Percentiles rank a stretch among this genome's conserved stretches.
phyloP scores from a whole-genome alignment of 2,888 invertebrate genomes.

The Mactromeris polynyma region DNA sequence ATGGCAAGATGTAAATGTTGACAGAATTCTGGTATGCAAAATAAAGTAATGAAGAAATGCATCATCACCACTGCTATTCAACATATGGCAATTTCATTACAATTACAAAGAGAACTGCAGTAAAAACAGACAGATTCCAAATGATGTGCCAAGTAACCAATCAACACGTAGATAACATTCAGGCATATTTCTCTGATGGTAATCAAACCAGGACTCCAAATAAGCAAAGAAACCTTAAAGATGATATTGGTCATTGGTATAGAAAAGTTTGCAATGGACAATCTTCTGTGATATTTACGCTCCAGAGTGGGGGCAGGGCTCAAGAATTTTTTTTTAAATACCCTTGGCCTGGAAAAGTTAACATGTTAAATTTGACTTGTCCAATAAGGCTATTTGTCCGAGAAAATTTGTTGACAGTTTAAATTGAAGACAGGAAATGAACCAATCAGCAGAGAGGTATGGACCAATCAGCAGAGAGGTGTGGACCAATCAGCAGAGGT shows the following conservation, averaged over 20 bases:
- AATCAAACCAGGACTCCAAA: neutral
- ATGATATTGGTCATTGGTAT: neutral
- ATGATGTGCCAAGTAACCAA: neutral
- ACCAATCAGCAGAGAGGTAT: too few species aligned
- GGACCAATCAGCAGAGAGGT: too few species aligned
- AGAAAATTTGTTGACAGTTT: too few species aligned
- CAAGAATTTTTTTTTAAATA: too few species aligned
- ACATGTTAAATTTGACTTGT: too few species aligned
- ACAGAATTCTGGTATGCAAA: neutral
- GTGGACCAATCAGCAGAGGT: too few species aligned
- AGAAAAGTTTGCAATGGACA: too few species aligned
- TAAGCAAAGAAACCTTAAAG: neutral
- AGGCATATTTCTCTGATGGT: neutral
- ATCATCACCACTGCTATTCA: neutral
- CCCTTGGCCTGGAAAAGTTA: too few species aligned
- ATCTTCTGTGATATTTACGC: too few species aligned
- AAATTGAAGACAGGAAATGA: too few species aligned
- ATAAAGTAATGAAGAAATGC: neutral
- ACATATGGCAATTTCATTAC: neutral
- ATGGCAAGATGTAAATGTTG: neutral
- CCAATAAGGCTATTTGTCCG: too few species aligned
- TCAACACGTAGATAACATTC: neutral
- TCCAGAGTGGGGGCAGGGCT: too few species aligned
- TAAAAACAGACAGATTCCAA: constrained; percentile 13
- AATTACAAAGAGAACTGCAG: neutral